Conservation (phyloP, 1,140 invertebrate genomes). For the Sinella curviseta region DNA sequence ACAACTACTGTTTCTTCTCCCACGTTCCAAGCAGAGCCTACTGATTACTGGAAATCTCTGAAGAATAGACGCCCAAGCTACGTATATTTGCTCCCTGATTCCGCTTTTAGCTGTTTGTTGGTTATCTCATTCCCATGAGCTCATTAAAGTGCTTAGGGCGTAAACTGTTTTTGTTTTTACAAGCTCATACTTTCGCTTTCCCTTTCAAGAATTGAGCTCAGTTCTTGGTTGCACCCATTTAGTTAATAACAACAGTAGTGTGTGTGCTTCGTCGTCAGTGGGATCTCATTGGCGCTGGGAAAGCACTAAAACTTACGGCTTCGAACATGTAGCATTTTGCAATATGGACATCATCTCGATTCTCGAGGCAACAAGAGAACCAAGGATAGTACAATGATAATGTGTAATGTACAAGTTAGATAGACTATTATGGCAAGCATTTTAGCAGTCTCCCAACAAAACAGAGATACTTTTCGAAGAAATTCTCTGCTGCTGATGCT, state of each 20-base stretch:
- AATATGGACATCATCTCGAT: too few relatives aligned
- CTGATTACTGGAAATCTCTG: not conserved
- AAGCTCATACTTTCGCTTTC: not conserved
- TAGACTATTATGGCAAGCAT: too few relatives aligned
- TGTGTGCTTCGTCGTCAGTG: not conserved
- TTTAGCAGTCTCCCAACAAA: too few relatives aligned
- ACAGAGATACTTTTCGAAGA: too few relatives aligned
- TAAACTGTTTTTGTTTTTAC: conserved; percentile 8
- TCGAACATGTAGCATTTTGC: too few relatives aligned
- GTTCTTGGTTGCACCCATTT: conserved; percentile 5
- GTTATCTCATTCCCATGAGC: conserved; percentile 9
- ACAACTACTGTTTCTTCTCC: not conserved
- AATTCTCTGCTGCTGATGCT: not conserved
- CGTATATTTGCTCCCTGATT: too few relatives aligned
- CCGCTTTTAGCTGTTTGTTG: not conserved
- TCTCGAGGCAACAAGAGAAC: too few relatives aligned
- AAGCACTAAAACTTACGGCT: too few relatives aligned
- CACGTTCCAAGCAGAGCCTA: not conserved
- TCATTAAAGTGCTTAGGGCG: conserved; percentile 13
- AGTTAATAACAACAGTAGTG: conserved; percentile 9
- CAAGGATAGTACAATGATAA: too few relatives aligned
- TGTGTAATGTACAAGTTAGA: too few relatives aligned
- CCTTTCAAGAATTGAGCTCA: not conserved
- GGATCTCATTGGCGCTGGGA: not conserved
- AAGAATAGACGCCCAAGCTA: not conserved